Base-by-base conservation (phyloP, 2,113 vertebrate species). In the Gopherus flavomarginatus region DNA sequence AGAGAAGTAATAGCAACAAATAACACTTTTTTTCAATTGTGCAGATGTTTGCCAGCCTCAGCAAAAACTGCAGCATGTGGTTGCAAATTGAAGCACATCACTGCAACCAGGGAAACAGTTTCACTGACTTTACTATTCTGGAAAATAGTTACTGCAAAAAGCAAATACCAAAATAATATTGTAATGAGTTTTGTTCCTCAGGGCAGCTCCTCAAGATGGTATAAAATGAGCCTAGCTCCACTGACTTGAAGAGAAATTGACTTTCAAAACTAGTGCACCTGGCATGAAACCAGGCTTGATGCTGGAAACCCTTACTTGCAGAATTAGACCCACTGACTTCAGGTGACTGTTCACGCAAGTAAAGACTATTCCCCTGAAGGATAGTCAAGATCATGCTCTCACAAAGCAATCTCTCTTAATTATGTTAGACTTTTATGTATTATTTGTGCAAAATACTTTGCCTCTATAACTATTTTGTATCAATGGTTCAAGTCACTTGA, bases 141-240 rank as follows among this genome's bases (percentile, higher is more conserved):
- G 92, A 95, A 96, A 95, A 93, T 79, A 91, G 90, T 96, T 95
- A 94, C 92, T 87, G 53, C 85, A 85, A 8, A 2, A 92, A 95
- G 89, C 89, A 95, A 83, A 81, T 93, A 92, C 96, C 96, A 97
- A 95, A 93, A 87, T 88, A 96, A 96, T 95, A 95, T 81, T 90
- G 90, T 93, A 94, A 97, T 91, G 83, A 87, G 86, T 92, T 96
- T 95, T 96, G 95, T 83, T 84, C 50, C 75, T 93, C 94, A 88
- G 57, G 79, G 38, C 79, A 13, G 17, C 94, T 88, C 47, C 87
- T 96, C 85, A 69, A 69, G 26, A 75, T 88, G 79, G 57, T 42
- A 90, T 75, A 93, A 92, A 95, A 81, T 38, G 88, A 22, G 69
- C 69, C 42, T 22, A 72, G 69, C 4, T 72, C n/a, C 69, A 72